Percentiles rank a stretch among this genome's conserved stretches.
Conservation (phyloP, 2,888 invertebrate genomes). For the Lepidonotus clava region DNA sequence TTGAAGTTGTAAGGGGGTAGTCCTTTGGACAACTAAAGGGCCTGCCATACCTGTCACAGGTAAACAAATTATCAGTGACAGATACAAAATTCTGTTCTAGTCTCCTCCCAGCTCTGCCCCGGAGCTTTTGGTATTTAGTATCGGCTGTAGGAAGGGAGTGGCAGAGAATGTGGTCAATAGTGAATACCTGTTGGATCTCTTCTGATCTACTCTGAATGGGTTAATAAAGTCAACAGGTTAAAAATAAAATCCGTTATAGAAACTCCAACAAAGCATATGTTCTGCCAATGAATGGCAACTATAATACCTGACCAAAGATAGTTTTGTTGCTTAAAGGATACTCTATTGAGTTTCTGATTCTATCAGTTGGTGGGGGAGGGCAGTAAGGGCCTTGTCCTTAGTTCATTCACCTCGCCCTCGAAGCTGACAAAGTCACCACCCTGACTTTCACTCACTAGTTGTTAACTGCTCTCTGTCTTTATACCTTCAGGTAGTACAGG, state of each 20-base stretch:
- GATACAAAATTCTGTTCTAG: neutral
- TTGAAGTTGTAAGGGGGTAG: neutral
- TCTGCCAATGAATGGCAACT: too few species aligned
- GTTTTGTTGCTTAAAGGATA: neutral
- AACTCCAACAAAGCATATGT: neutral
- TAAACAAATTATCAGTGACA: neutral
- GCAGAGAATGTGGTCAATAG: too few species aligned
- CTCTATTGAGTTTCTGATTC: neutral
- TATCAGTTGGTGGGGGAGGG: neutral
- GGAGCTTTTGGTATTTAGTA: neutral
- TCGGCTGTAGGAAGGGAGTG: too few species aligned
- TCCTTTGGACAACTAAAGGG: neutral
- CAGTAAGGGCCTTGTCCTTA: neutral
- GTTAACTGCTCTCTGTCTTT: too few species aligned
- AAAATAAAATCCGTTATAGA: slow-evolving; percentile 4
- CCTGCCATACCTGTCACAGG: neutral
- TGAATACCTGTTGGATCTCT: too few species aligned
- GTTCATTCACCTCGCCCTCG: neutral
- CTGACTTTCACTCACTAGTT: slow-evolving; percentile 19
- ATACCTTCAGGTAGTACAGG: neutral
- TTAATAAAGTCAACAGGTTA: neutral
- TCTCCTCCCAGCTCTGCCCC: neutral
- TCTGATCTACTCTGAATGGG: too few species aligned
- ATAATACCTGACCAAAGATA: neutral
- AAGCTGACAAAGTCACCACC: neutral